Conservation (phyloP, 2,888 invertebrate genomes). For the Boloria selene region DNA sequence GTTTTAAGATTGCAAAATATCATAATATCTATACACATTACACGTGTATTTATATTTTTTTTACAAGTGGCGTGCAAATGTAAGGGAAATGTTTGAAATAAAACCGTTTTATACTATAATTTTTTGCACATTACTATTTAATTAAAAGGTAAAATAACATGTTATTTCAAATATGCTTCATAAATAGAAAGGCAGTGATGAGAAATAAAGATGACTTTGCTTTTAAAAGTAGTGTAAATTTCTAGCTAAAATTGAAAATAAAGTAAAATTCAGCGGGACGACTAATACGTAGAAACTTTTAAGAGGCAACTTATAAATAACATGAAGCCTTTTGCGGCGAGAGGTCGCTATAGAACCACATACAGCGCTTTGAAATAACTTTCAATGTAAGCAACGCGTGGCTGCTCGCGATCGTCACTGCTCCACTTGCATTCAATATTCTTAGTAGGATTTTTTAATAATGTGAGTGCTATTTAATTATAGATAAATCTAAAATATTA, state of each 20-base stretch:
- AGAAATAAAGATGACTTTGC: conserved; percentile 13
- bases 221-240: conserved; percentile 21
- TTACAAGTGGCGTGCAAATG: too few species aligned
- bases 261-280: conserved; percentile 24
- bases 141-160: conserved; percentile 1
- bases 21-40: too few species aligned
- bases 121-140: neutral
- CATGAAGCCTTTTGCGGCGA: conserved; percentile 30
- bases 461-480: neutral
- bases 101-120: neutral
- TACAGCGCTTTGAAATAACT: conserved; percentile 27
- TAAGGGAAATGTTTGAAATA: neutral
- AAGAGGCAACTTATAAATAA: conserved; percentile 32
- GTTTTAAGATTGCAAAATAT: too few species aligned
- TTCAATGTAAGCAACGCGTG: conserved; percentile 25
- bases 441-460: conserved; percentile 20
- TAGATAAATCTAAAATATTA: neutral
- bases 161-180: conserved; percentile 16
- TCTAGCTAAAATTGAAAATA: conserved; percentile 28
- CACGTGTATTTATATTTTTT: too few species aligned
- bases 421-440: conserved; percentile 25
- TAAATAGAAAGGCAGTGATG: conserved; percentile 13
- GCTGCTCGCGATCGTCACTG: conserved; percentile 24
- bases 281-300: conserved; percentile 32
- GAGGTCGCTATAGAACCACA: conserved; percentile 26